Evolutionary conservation across 2,888 invertebrate genomes (phyloP).

Genomic region (Cheilosia soror): DNA sequence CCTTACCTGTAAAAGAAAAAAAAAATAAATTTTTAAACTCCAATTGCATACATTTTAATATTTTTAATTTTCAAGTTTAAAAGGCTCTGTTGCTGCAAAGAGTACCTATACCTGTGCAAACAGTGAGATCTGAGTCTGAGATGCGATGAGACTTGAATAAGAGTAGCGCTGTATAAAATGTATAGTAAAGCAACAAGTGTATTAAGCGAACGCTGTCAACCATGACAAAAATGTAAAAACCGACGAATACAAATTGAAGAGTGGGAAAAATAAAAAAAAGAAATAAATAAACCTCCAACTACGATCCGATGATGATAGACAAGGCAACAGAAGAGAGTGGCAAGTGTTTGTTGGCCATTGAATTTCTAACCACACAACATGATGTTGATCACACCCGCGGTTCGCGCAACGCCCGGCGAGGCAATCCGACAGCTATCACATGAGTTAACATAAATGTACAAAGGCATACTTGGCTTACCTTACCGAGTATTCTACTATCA

Average conservation of each 20-base stretch:
- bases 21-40: neutral
- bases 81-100: too few species aligned
- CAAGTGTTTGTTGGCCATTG: conserved; percentile 47
- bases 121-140: too few species aligned
- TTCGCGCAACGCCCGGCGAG: conserved; percentile 16
- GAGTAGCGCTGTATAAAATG: neutral
- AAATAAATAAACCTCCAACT: conserved; percentile 16
- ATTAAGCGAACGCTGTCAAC: conserved; percentile 61
- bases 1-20: conserved; percentile 31
- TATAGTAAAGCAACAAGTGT: conserved; percentile 63
- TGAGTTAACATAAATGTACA: conserved; percentile 44
- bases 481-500: conserved; percentile 29
- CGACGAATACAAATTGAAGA: conserved; percentile 10
- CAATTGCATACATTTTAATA: too few species aligned
- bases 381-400: conserved; percentile 71
- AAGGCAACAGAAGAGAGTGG: conserved; percentile 10
- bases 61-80: too few species aligned
- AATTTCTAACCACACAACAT: conserved; percentile 63
- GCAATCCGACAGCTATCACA: conserved; percentile 48
- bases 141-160: too few species aligned
- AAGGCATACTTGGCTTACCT: conserved; percentile 23
- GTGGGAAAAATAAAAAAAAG: conserved; percentile 15
- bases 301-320: conserved; percentile 1
- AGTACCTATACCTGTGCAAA: too few species aligned
- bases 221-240: conserved; percentile 64